Evolutionary conservation across 2,113 vertebrate species (phyloP), one percentile per base, ranked within the genome.

Genomic region (Genyomyrus donnyi): DNA sequence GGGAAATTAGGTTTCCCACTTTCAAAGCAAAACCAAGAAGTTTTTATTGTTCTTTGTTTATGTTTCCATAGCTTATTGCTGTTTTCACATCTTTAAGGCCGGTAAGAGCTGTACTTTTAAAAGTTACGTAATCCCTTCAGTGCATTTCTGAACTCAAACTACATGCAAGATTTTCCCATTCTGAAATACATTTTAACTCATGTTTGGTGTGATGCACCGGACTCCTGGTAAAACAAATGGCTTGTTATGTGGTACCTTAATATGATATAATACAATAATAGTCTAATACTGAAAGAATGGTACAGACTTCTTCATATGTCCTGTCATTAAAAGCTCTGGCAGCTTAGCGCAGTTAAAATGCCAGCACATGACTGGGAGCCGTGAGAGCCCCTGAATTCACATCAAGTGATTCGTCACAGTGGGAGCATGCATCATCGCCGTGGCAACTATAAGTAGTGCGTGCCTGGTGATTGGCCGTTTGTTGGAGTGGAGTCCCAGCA

Each of bases 401-500:
- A 90, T 93, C 92, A 86, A 90, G 90, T 62, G 52, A 89, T 90
- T 85, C 88, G 90, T 42, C 85, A 52, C 87, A 31, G 39, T 89
- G 62, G 27, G 53, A 84, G 35, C 66, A 89, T 50, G 35, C 27
- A 58, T 85, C 52, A 91, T 93, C 91, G 92, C 88, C 92, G 91
- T 93, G 90, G 94, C 35, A 88, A 93, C 90, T 66, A 56, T 92
- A 94, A 94, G 95, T 92, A 93, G 90, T 49, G 91, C 90, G 84
- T 91, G 90, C 92, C 92, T 91, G 93, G 90, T 91, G 86, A 89
- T 91, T 90, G 88, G 88, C 87, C 31, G 49, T 24, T 88, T 39
- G 91, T 88, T 92, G 92, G 90, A 88, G 89, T 91, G 92, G 58
- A 56, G 88, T 88, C 92, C 93, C 31, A 8, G 90, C 87, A 88